Conservation (phyloP, 2,888 invertebrate species). For the Tanypteryx hageni region DNA sequence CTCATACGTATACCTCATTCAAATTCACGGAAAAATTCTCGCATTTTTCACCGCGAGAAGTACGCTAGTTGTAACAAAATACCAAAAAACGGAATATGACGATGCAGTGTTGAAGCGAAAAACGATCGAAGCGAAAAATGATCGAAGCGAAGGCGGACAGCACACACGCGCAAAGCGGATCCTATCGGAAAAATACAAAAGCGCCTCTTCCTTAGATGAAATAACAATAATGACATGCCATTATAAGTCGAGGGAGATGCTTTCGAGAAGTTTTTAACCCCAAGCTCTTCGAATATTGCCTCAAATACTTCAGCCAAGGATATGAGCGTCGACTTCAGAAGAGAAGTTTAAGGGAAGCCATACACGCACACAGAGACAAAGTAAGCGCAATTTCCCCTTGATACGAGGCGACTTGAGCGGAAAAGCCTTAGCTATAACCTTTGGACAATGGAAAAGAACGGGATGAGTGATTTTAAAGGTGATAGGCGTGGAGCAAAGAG, state of each 20-base stretch:
- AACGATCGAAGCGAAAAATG: too few species aligned
- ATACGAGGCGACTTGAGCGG: background rate
- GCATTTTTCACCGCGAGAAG: too few species aligned
- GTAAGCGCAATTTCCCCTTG: background rate
- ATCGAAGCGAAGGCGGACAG: too few species aligned
- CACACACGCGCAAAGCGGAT: background rate
- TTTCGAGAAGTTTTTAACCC: conserved; percentile 8
- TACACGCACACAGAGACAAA: background rate
- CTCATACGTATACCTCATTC: too few species aligned
- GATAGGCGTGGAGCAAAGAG: background rate
- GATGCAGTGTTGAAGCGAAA: too few species aligned
- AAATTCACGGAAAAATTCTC: too few species aligned
- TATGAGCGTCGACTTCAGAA: conserved; percentile 3
- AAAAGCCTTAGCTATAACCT: conserved; percentile 15
- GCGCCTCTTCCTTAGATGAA: background rate
- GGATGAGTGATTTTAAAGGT: conserved; percentile 6
- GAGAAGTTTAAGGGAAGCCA: conserved; percentile 2
- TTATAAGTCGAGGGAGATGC: background rate
- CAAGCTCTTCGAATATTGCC: conserved; percentile 39
- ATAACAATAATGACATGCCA: background rate
- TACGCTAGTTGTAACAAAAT: too few species aligned
- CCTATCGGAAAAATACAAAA: background rate
- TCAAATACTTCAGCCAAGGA: background rate
- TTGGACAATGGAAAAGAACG: background rate
- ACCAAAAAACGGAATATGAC: too few species aligned